Conservation (phyloP, 2,888 invertebrate genomes). For the Eupithecia pulchellata region DNA sequence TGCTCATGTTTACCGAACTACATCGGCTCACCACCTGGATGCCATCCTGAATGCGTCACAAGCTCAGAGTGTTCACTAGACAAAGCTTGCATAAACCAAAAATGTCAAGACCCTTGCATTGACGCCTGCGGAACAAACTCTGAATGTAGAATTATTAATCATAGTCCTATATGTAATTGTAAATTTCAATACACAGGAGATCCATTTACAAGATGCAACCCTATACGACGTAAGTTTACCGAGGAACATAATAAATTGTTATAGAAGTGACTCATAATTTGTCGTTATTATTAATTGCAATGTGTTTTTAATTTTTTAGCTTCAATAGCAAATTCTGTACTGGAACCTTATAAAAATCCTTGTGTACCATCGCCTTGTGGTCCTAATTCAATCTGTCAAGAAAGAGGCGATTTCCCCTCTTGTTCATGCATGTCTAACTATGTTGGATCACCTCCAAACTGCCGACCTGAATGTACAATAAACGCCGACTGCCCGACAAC, state of each 20-base stretch:
- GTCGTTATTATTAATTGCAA: neutral
- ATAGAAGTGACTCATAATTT: neutral
- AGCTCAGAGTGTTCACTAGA: slow-evolving; percentile 91
- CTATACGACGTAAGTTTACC: slow-evolving; percentile 78
- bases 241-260: neutral
- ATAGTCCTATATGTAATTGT: slow-evolving; percentile 92
- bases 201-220: slow-evolving; percentile 86
- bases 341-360: slow-evolving; percentile 81
- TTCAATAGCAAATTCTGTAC: slow-evolving; percentile 74
- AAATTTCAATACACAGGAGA: slow-evolving; percentile 88
- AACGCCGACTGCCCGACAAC: slow-evolving; percentile 89
- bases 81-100: slow-evolving; percentile 90
- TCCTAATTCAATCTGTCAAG: slow-evolving; percentile 88
- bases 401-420: slow-evolving; percentile 85
- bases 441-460: slow-evolving; percentile 87
- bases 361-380: slow-evolving; percentile 89
- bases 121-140: slow-evolving; percentile 89
- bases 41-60: slow-evolving; percentile 91
- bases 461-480: slow-evolving; percentile 89
- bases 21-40: slow-evolving; percentile 90
- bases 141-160: slow-evolving; percentile 90
- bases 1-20: slow-evolving; percentile 91
- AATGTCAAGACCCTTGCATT: slow-evolving; percentile 91
- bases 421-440: slow-evolving; percentile 87
- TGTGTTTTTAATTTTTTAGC: slow-evolving; percentile 57